Conservation (phyloP, 2,888 invertebrate species). For the Gymnoscelis rufifasciata region DNA sequence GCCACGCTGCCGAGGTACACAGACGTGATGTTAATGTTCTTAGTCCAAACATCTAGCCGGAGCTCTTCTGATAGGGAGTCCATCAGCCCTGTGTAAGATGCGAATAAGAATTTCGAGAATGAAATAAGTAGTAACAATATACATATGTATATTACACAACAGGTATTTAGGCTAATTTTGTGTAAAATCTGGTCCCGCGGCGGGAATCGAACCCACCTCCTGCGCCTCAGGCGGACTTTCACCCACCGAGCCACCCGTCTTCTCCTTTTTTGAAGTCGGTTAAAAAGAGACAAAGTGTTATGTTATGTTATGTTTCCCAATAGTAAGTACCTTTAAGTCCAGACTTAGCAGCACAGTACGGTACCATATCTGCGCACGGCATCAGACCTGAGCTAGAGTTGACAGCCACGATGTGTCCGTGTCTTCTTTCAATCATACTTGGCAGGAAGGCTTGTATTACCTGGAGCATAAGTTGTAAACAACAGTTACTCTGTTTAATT, state of each 20-base stretch:
- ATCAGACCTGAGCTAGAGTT: slow-evolving; percentile 67
- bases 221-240: no score
- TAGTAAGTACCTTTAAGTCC: slow-evolving; percentile 63
- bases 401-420: slow-evolving; percentile 67
- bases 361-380: slow-evolving; percentile 62
- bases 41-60: slow-evolving; percentile 63
- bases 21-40: slow-evolving; percentile 62
- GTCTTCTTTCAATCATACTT: slow-evolving; percentile 65
- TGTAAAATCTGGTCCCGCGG: no score
- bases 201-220: no score
- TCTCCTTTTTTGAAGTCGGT: no score
- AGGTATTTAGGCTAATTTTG: no score
- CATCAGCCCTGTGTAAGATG: slow-evolving; percentile 66
- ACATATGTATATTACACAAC: no score
- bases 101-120: no score
- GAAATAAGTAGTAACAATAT: no score
- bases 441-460: slow-evolving; percentile 70
- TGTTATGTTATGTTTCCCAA: no score
- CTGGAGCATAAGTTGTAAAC: slow-evolving; percentile 33
- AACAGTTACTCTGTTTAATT: background rate
- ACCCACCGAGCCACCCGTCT: no score
- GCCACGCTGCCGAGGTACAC: slow-evolving; percentile 63
- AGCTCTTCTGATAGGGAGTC: slow-evolving; percentile 67
- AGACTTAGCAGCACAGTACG: slow-evolving; percentile 69
- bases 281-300: no score